Percentiles rank a stretch among this genome's conserved stretches.
These are phyloP conservation scores for Ruditapes philippinarum DNA, from an alignment of 1,140 invertebrate genomes.

Conservation along the genomic window DNA sequence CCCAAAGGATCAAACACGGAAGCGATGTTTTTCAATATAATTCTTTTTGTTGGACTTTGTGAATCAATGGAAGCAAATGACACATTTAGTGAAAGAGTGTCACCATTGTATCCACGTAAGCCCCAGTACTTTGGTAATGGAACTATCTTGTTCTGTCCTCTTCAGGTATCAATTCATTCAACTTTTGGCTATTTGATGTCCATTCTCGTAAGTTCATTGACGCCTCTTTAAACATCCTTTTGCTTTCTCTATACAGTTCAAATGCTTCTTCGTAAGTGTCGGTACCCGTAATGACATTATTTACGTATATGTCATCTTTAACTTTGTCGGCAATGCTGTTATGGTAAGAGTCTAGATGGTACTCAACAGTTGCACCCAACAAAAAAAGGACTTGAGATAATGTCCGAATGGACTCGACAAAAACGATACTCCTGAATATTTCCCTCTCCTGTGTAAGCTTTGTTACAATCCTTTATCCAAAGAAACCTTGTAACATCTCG, in stretches of 20 bases:
- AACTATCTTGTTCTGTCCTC: not conserved
- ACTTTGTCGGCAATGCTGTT: conserved; percentile 3
- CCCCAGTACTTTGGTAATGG: not conserved
- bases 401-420: not conserved
- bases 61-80: not conserved
- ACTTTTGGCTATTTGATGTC: not conserved
- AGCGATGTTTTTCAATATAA: no score
- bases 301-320: conserved; percentile 24
- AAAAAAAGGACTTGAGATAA: conserved; percentile 31
- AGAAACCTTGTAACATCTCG: conserved; percentile 12
- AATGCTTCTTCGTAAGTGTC: not conserved
- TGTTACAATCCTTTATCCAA: not conserved
- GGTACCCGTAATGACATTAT: not conserved
- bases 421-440: conserved; percentile 21
- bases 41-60: no score
- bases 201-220: conserved; percentile 32
- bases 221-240: conserved; percentile 3
- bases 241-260: not conserved
- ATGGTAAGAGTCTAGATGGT: conserved; percentile 6
- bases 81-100: not conserved
- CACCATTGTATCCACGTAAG: not conserved
- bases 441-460: not conserved
- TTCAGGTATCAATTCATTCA: not conserved
- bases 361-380: conserved; percentile 14
- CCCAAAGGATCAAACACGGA: no score